These are phyloP conservation scores for Cheilosia vulpina DNA, from an alignment of 2,888 invertebrate genomes.

Conservation along the genomic window DNA sequence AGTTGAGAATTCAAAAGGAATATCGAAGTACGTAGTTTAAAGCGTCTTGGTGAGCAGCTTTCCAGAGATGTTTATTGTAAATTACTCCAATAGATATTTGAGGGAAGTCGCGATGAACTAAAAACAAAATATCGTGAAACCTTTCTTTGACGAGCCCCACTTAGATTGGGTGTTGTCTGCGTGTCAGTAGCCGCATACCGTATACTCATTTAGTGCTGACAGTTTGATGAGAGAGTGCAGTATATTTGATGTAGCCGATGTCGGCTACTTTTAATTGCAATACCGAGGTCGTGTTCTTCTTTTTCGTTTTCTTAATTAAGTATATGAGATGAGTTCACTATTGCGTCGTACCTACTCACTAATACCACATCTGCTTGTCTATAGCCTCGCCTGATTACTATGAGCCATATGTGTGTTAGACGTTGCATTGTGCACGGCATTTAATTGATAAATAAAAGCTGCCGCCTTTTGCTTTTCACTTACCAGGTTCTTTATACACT, in stretches of 20 bases:
- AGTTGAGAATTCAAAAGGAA: neutral
- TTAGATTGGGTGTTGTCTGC: neutral
- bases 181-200: neutral
- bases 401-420: conserved; percentile 36
- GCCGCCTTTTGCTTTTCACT: conserved; percentile 37
- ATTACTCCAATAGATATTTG: neutral
- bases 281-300: conserved; percentile 13
- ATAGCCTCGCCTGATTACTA: conserved; percentile 22
- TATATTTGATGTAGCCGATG: conserved; percentile 39
- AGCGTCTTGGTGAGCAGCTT: neutral
- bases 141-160: neutral
- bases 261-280: conserved; percentile 33
- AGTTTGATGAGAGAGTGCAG: conserved; percentile 19
- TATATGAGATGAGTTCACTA: conserved; percentile 27
- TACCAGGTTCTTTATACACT: neutral
- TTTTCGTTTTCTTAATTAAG: conserved; percentile 23
- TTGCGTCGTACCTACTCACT: conserved; percentile 8
- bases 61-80: neutral
- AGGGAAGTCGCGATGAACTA: neutral
- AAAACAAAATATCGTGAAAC: neutral
- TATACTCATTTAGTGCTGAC: conserved; percentile 15
- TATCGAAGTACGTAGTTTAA: neutral
- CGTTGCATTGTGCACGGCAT: conserved; percentile 38
- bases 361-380: neutral
- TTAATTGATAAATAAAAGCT: conserved; percentile 37